A percentile compares a stretch with the other conserved stretches of the same genome.
Evolutionary conservation across 2,797 vertebrate genomes (phyloP).

Genomic region (Hybognathus amarus): DNA sequence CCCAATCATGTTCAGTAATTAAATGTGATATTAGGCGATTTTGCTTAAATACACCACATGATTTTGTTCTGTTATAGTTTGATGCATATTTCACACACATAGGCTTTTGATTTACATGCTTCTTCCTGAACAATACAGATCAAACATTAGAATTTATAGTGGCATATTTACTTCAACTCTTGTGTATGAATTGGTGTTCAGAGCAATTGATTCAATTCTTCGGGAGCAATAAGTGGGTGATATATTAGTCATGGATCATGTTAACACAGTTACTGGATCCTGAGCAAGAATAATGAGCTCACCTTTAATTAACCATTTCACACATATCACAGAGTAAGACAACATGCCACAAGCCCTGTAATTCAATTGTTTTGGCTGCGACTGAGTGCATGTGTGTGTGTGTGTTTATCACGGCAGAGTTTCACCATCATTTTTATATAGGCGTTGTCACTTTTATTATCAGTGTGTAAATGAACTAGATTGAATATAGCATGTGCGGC

Average conservation of each 20-base stretch:
- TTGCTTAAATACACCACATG: neutral
- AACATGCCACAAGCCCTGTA: conserved; percentile 47
- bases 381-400: conserved; percentile 15
- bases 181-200: conserved; percentile 44
- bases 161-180: conserved; percentile 49
- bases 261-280: conserved; percentile 49
- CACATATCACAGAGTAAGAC: conserved; percentile 53
- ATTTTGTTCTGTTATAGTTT: neutral
- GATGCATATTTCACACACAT: conserved; percentile 1
- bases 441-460: conserved; percentile 21
- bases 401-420: neutral
- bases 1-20: neutral
- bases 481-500: neutral
- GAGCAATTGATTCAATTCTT: conserved; percentile 54
- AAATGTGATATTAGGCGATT: neutral
- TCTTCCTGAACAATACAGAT: conserved; percentile 29
- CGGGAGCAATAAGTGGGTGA: conserved; percentile 50
- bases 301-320: conserved; percentile 55
- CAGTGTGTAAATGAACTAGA: conserved; percentile 4
- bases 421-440: conserved; percentile 20
- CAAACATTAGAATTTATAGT: conserved; percentile 46
- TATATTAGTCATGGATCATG: conserved; percentile 54
- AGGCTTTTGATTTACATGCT: conserved; percentile 12
- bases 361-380: conserved; percentile 45
- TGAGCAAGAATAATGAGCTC: conserved; percentile 54